phyloP scores from a whole-genome alignment of 2,888 invertebrate species.

The Dryobota labecula region DNA sequence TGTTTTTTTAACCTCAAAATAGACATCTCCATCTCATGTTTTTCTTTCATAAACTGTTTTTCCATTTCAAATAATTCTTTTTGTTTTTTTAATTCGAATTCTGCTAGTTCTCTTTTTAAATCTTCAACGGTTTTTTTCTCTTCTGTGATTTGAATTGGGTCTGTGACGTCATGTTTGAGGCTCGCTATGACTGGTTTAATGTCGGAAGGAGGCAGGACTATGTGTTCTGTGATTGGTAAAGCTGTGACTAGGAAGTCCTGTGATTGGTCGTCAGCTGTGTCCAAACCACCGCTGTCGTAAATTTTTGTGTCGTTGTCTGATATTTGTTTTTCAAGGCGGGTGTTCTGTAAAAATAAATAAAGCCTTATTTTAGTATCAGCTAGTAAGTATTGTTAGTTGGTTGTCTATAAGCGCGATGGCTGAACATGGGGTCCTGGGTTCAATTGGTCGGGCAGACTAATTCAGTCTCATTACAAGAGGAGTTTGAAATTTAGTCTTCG shows the following conservation, averaged over 20 bases:
- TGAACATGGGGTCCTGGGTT: background rate
- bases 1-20: conserved; percentile 64
- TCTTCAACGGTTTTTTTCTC: conserved; percentile 57
- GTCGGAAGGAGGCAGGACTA: conserved; percentile 45
- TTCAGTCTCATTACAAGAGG: background rate
- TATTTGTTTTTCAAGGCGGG: conserved; percentile 11
- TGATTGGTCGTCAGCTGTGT: conserved; percentile 35
- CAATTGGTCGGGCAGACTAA: background rate
- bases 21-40: conserved; percentile 65
- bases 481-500: background rate
- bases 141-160: conserved; percentile 55
- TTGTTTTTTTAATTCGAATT: conserved; percentile 65
- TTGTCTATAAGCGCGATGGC: background rate
- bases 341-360: conserved; percentile 40
- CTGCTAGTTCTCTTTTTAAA: conserved; percentile 59
- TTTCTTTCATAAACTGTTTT: conserved; percentile 60
- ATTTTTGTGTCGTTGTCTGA: conserved; percentile 50
- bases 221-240: conserved; percentile 47
- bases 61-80: conserved; percentile 68
- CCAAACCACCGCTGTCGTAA: conserved; percentile 45
- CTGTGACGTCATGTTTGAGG: conserved; percentile 30
- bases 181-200: conserved; percentile 51
- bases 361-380: background rate
- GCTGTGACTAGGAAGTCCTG: conserved; percentile 37
- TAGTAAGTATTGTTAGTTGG: background rate